Conservation (phyloP, 2,113 vertebrate genomes). For the Ptilonorhynchus violaceus region DNA sequence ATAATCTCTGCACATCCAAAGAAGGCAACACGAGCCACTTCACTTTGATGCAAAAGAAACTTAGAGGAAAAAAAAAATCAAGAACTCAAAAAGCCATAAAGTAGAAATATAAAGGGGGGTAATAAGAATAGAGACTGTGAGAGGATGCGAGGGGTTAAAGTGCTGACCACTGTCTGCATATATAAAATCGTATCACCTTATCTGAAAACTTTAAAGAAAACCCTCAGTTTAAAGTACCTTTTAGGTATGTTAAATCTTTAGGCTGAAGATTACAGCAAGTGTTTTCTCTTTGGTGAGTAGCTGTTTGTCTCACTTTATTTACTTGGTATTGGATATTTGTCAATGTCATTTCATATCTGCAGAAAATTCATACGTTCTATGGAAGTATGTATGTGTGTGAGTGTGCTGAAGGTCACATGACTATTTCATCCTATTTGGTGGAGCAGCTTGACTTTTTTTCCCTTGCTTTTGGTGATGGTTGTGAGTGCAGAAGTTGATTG, state of each 20-base stretch:
- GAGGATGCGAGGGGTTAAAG: conserved; percentile 35
- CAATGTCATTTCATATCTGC: conserved; percentile 84
- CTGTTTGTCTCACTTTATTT: conserved; percentile 84
- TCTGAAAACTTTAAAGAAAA: conserved; percentile 63
- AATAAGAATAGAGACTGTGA: neutral
- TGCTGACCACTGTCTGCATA: conserved; percentile 40
- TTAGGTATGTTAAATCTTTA: conserved; percentile 68
- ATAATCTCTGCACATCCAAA: neutral
- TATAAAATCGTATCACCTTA: conserved; percentile 58
- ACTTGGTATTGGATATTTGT: conserved; percentile 83
- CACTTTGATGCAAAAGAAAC: conserved; percentile 28
- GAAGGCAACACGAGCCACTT: neutral
- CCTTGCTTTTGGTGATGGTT: conserved; percentile 85
- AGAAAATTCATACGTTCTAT: conserved; percentile 79
- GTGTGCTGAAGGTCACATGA: conserved; percentile 83
- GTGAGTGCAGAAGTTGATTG: conserved; percentile 85
- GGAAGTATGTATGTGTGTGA: conserved; percentile 77
- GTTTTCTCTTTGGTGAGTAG: conserved; percentile 75
- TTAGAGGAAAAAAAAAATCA: conserved; percentile 10
- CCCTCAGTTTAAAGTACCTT: conserved; percentile 31
- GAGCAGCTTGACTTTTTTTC: conserved; percentile 82
- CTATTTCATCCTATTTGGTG: conserved; percentile 83
- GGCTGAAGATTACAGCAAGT: conserved; percentile 68
- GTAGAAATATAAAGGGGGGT: neutral
- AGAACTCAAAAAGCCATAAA: neutral